Base-by-base conservation (phyloP, 2,113 vertebrate species). In the Apteryx mantelli region DNA sequence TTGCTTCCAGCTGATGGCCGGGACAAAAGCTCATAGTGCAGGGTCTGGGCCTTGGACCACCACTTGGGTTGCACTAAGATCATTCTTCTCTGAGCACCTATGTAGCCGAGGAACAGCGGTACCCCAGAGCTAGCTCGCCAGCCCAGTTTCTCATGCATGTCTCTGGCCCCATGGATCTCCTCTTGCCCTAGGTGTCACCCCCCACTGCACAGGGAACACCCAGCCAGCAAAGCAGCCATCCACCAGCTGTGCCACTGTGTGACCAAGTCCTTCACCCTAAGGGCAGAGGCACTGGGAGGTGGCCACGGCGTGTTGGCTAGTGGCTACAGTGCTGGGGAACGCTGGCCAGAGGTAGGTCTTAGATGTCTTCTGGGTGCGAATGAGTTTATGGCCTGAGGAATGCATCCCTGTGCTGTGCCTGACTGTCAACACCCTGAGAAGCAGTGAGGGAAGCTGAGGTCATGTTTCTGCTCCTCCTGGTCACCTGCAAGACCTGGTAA, bases 351-450 rank as follows among this genome's bases (percentile, higher is more conserved):
- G 30, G 42, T 9, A 65, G 30, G 38, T 9, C 10, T 38, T 38
- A 60, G 40, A 53, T 1, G 14, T 60, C 24, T 83, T 48, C 6
- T 6, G 52, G 24, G 16, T 55, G 17, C 56, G 46, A 34, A 36
- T 28, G 34, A 17, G 36, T 26, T 34, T 15, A 6, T 36, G 40
- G 15, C 16, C 71, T 42, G 20, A 13, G 11, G 38, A n/a, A 58
- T 16, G 2, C 1, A 3, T 1, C 5, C 7, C 44, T 52, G 26
- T 46, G 36, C 63, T 28, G 18, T 16, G 5, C 34, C 11, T 18
- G n/a, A 50, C 26, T 90, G 86, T 25, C 74, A 44, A 11, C 1
- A 30, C n/a, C 71, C 34, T 60, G 46, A 36, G 53, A 68, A 58
- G 52, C 17, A 32, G 9, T 3, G 18, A 56, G 28, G 48, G 63